Conservation (phyloP, 1,140 invertebrate genomes). For the Eufriesea mexicana region DNA sequence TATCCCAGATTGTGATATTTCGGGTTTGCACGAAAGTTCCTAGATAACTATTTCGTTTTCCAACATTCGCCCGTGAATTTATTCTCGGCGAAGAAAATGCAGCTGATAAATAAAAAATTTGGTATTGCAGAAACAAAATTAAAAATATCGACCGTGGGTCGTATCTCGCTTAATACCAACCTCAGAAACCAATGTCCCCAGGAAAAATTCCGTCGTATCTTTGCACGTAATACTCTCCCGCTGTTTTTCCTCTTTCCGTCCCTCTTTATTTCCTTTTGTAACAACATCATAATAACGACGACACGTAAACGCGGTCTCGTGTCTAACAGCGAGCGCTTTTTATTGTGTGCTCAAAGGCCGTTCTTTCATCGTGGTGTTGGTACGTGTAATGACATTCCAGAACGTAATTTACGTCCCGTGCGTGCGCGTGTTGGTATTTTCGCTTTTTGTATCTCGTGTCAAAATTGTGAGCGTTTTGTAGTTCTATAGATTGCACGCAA, state of each 20-base stretch:
- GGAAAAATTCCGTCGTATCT: neutral
- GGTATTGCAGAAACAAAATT: too few relatives aligned
- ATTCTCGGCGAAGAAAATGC: too few relatives aligned
- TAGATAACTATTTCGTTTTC: too few relatives aligned
- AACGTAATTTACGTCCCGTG: conserved; percentile 19
- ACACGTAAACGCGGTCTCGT: neutral
- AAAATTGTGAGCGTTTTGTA: neutral
- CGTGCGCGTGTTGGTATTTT: neutral
- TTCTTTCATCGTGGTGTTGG: conserved; percentile 16
- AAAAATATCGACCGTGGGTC: neutral
- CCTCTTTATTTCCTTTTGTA: neutral
- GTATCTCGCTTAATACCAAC: too few relatives aligned
- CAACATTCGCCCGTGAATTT: too few relatives aligned
- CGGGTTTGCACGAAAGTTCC: too few relatives aligned
- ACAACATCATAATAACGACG: conserved; percentile 20
- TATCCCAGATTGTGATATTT: too few relatives aligned
- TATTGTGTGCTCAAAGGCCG: neutral
- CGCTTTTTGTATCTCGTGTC: neutral
- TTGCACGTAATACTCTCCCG: neutral
- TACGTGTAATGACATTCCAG: conserved; percentile 21
- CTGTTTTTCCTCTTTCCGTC: neutral
- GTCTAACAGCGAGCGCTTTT: conserved; percentile 18
- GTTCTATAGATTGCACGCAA: neutral
- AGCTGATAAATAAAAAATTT: too few relatives aligned
- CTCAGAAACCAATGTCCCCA: too few relatives aligned